Base-by-base conservation (phyloP, 2,113 vertebrate genomes). In the Tylochromis polylepis region DNA sequence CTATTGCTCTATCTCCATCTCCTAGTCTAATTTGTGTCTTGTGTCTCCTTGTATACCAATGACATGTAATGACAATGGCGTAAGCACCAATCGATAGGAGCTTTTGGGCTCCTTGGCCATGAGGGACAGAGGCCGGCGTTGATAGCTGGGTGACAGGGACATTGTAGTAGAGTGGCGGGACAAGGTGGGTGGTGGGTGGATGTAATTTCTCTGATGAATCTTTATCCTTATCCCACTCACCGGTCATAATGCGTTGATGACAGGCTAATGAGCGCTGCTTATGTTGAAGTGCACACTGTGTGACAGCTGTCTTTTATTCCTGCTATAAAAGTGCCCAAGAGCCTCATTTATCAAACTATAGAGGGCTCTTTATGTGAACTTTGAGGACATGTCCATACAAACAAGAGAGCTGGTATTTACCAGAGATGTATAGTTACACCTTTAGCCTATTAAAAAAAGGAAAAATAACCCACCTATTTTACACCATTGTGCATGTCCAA, bases 11-110 rank as follows among this genome's bases (percentile, higher is more conserved):
- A 14, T 18, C 16, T 79, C 34, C 38, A 70, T 46, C 24, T 55
- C 38, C 55, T 41, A n/a, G 41, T 60, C 70, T 67, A 77, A 86
- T 87, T 84, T 87, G 56, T 62, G 75, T 46, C 79, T 67, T 24
- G 46, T 70, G 77, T 85, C 60, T 81, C 12, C 82, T 79, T 81
- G 41, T 83, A 49, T 51, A 88, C 82, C 83, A 89, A 82, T 86
- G 90, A 88, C 91, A 84, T 87, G 65, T 82, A 89, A 91, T 89
- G 86, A 91, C 87, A 90, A 85, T 75, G 83, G 57, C 16, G 29
- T 88, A 41, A 90, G 90, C n/a, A 2, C 43, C 2, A 18, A 90
- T 93, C 85, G 4, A 92, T 93, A 84, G 2, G 1, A 27, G 56
- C 72, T 85, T 82, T 86, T 43, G 65, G 84, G 88, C 6, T 15